Evolutionary conservation across 2,797 vertebrate genomes (phyloP), one percentile per base, ranked within the genome.

Genomic region (Gobio occitaniae): DNA sequence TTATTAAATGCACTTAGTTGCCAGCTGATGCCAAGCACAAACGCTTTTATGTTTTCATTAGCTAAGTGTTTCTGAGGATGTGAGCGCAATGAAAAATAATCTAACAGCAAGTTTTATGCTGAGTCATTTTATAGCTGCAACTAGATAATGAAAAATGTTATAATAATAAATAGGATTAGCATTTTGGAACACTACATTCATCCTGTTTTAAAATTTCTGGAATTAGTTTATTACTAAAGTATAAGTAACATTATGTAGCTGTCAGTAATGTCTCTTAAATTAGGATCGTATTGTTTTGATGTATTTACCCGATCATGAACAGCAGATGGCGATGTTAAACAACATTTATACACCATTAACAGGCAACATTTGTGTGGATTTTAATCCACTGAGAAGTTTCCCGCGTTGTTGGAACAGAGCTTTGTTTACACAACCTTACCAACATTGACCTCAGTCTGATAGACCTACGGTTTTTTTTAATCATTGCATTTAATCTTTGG

Each of bases 271-370:
- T 17, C 32, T 56, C 5, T 38, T 38, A 56, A 76, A 54, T 41
- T 11, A 32, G 32, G 2, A 4, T 15, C 13, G 6, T 17, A 3
- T 36, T 19, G 1, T 5, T 12, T 47, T 6, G 36, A 50, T 71
- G 83, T 65, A 70, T 74, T 72, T 54, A 21, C n/a, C n/a, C 16
- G 6, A 17, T 6, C 9, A 32, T 66, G 56, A 65, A 72, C 77
- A 85, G 61, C 69, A 85, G 84, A 32, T 74, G 84, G 84, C 69
- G 69, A 54, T 80, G 69, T 65, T 80, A 32, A 80, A 54, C 69
- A 80, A n/a, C 66, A 21, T 32, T 54, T 29, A 50, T 10, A 2
- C 13, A 47, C 29, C 25, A 17, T 16, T 32, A 32, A 29, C 19
- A 17, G 9, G 4, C 4, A 56, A 59, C 74, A 41, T 63, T 29